Conservation (phyloP, 2,888 invertebrate genomes). For the Pinctada fucata region DNA sequence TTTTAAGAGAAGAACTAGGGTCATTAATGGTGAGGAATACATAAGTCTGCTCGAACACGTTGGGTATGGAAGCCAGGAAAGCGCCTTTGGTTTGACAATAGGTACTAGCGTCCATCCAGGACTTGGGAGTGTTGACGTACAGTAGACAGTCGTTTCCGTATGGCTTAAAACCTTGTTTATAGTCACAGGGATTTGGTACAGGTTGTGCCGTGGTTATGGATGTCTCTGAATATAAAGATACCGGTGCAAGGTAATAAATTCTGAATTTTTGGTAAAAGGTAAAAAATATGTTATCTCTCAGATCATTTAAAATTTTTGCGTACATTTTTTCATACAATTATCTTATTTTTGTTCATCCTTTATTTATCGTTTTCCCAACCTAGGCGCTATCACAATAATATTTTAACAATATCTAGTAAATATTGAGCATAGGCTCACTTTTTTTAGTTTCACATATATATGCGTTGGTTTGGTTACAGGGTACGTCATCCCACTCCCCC, state of each 20-base stretch:
- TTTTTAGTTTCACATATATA: slow-evolving; percentile 63
- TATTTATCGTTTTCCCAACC: neutral
- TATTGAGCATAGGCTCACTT: slow-evolving; percentile 45
- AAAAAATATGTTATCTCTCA: no score
- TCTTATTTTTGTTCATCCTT: neutral
- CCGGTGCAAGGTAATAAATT: no score
- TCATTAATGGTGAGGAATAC: slow-evolving; percentile 51
- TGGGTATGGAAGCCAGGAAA: slow-evolving; percentile 52
- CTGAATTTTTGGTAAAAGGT: no score
- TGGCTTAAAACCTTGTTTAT: slow-evolving; percentile 51
- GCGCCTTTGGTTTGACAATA: slow-evolving; percentile 50
- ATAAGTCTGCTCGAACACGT: slow-evolving; percentile 57
- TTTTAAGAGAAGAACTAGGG: slow-evolving; percentile 15
- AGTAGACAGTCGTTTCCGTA: slow-evolving; percentile 58
- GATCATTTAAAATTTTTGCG: neutral
- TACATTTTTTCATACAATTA: neutral
- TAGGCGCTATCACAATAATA: no score
- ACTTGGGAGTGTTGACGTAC: slow-evolving; percentile 39
- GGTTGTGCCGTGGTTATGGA: slow-evolving; percentile 55
- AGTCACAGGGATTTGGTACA: slow-evolving; percentile 56
- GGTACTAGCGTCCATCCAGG: slow-evolving; percentile 50
- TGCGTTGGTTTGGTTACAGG: slow-evolving; percentile 49
- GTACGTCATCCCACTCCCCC: slow-evolving; percentile 63
- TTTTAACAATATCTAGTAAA: no score
- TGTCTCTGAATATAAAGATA: slow-evolving; percentile 37